Evolutionary conservation across 2,113 vertebrate species (phyloP), one percentile per base, ranked within the genome.

Genomic region (Kryptolebias marmoratus): DNA sequence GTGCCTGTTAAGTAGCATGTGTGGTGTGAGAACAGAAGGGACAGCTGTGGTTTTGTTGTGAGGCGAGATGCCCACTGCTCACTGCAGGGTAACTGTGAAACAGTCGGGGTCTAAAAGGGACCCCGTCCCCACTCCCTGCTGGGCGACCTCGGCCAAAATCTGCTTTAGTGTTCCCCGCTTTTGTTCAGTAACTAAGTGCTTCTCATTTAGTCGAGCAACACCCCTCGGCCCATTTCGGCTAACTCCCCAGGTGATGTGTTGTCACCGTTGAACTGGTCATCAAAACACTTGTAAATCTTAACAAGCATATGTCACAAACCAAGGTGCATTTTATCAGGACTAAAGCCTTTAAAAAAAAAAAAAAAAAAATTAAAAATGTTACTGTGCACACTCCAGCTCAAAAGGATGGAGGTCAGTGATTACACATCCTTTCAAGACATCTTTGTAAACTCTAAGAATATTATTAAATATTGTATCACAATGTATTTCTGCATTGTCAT

Each of bases 161-260:
- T 71, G 82, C 85, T 80, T 11, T 55, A 75, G 74, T 71, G 71
- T 66, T 78, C 79, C 73, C 71, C 2, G 50, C 61, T 80, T 90
- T 89, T 92, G 84, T 88, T 90, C 87, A 83, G 77, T 86, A 87
- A 88, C 89, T 82, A 91, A 89, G 85, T 87, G 84, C 83, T 77
- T 73, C 71, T 67, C 72, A 50, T 63, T 65, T 71, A 60, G 59
- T 52, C 75, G 56, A 73, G 70, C 60, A 83, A 84, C 31, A 28
- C 65, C 59, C 61, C 42, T 49, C n/a, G 2, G 4, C 18, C 47
- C 50, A 53, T 75, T 81, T 48, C 67, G 14, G 36, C 83, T 6
- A 68, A 84, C 55, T 80, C 78, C 76, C 56, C 68, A 30, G 63
- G 77, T 65, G 71, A 80, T 71, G 79, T 69, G 61, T 54, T 70